Conservation (phyloP, 2,888 invertebrate genomes). For the Fragum fragum region DNA sequence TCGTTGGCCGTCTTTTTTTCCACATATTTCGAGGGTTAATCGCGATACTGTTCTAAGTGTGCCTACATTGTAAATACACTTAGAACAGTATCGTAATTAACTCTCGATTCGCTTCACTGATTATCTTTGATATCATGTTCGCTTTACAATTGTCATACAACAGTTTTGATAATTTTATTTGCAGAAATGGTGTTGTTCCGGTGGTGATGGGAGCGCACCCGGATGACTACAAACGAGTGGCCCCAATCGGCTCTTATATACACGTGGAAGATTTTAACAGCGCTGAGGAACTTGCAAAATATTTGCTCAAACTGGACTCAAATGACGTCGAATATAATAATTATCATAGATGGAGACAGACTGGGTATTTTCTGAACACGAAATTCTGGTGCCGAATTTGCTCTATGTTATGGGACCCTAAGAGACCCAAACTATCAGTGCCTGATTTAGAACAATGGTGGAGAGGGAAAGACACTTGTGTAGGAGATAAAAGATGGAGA, state of each 20-base stretch:
- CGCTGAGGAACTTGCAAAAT: constrained; percentile 94
- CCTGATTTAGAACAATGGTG: constrained; percentile 96
- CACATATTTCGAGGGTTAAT: no score
- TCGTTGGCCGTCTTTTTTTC: no score
- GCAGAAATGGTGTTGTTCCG: constrained; percentile 93
- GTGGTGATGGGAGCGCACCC: constrained; percentile 98
- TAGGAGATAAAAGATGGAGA: constrained; percentile 48
- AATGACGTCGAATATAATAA: constrained; percentile 96
- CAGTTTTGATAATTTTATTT: constrained; percentile 38
- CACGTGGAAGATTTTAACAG: constrained; percentile 97
- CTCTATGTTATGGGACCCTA: constrained; percentile 72
- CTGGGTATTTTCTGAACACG: constrained; percentile 71
- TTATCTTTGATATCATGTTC: no score
- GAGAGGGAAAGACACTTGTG: constrained; percentile 87
- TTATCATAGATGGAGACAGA: constrained; percentile 96
- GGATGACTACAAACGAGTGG: constrained; percentile 94
- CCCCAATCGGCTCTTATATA: constrained; percentile 96
- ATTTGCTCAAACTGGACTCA: constrained; percentile 93
- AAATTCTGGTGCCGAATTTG: constrained; percentile 78
- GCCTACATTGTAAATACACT: no score
- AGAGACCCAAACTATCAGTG: constrained; percentile 87
- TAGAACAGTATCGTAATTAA: no score
- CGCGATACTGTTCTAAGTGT: no score
- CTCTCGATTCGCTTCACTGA: no score
- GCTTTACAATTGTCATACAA: no score